A percentile compares a stretch with the other conserved stretches of the same genome.
Evolutionary conservation across 1,140 invertebrate species (phyloP).

Genomic region (Mactra quadrangularis): DNA sequence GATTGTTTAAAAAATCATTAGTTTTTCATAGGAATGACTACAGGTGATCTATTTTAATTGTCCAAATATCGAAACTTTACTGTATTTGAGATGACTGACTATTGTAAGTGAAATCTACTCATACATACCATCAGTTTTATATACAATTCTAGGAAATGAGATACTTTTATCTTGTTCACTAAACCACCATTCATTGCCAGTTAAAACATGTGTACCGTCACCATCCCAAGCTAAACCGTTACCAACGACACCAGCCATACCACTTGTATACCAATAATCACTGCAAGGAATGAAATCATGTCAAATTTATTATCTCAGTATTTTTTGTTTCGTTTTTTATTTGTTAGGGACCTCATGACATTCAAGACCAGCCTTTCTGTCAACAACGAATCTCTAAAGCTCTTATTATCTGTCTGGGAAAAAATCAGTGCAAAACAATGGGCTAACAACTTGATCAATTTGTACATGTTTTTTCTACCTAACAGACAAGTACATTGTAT

Average conservation of each 20-base stretch:
- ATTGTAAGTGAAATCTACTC: too few species aligned
- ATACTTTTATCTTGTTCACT: slow-evolving; percentile 7
- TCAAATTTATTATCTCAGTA: neutral
- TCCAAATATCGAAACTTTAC: too few species aligned
- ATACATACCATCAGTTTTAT: slow-evolving; percentile 48
- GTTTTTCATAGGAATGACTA: too few species aligned
- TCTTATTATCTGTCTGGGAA: neutral
- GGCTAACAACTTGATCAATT: neutral
- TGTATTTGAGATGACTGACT: too few species aligned
- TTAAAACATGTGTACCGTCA: slow-evolving; percentile 30
- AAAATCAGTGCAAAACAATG: neutral
- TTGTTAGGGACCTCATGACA: neutral
- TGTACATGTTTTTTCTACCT: too few species aligned
- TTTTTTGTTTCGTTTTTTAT: neutral
- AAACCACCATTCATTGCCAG: slow-evolving; percentile 25
- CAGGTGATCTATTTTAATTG: too few species aligned
- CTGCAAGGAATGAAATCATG: neutral
- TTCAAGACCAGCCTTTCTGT: neutral
- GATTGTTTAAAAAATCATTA: too few species aligned
- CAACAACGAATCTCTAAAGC: neutral
- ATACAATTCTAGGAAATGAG: slow-evolving; percentile 27
- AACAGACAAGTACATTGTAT: too few species aligned
- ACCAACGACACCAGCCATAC: neutral
- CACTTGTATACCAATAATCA: slow-evolving; percentile 28
- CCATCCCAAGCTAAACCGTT: slow-evolving; percentile 45